Conservation (phyloP, 2,888 invertebrate species). For the Tethea ocularis region DNA sequence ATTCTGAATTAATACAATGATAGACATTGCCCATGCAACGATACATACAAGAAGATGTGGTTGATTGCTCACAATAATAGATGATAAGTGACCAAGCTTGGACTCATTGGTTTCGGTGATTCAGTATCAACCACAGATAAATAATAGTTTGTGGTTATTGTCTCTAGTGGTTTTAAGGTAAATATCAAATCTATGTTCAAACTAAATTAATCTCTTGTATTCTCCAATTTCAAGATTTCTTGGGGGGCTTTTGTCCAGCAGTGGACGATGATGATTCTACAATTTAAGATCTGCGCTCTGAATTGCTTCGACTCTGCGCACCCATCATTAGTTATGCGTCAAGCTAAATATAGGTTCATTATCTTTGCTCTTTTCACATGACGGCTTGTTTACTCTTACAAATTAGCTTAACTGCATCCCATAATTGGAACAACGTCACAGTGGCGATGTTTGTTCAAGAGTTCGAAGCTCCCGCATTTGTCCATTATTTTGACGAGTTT, state of each 20-base stretch:
- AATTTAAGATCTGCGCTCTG: background rate
- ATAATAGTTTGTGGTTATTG: too few species aligned
- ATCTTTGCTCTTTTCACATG: background rate
- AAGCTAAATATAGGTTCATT: background rate
- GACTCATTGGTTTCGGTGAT: background rate
- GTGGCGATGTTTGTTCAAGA: background rate
- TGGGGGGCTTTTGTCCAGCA: too few species aligned
- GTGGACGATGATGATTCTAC: too few species aligned
- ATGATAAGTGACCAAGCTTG: background rate
- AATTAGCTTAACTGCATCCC: background rate
- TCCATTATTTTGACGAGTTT: background rate
- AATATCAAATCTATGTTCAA: too few species aligned
- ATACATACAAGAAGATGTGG: too few species aligned
- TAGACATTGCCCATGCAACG: background rate
- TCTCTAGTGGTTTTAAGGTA: too few species aligned
- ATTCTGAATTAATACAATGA: background rate
- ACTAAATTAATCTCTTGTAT: background rate
- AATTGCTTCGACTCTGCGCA: background rate
- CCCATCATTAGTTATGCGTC: background rate
- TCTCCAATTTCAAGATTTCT: too few species aligned
- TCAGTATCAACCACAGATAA: background rate
- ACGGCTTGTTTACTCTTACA: background rate
- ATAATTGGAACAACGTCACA: background rate
- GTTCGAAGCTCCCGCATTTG: constrained; percentile 3
- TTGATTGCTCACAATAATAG: background rate